These are phyloP conservation scores for Catagonus wagneri DNA, from an alignment of 2,113 vertebrate species.

Conservation along the genomic window DNA sequence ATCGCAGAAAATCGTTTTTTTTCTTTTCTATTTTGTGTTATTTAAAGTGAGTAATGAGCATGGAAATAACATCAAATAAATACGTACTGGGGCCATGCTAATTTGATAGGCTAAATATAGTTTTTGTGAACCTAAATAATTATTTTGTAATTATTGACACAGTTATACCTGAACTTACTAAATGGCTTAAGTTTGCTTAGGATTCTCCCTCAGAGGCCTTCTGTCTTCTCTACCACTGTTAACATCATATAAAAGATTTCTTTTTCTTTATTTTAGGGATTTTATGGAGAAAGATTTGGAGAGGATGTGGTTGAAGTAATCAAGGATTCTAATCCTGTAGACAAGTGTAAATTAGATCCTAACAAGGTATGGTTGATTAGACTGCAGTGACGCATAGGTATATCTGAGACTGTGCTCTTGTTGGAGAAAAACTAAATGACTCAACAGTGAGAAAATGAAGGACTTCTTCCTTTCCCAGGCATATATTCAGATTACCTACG, in stretches of 20 bases:
- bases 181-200: neutral
- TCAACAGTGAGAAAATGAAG: neutral
- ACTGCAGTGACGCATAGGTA: neutral
- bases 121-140: slow-evolving; percentile 2
- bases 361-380: slow-evolving; percentile 92
- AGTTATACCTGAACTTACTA: neutral
- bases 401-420: neutral
- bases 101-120: neutral
- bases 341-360: slow-evolving; percentile 98
- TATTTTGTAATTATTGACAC: neutral
- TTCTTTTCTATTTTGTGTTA: neutral
- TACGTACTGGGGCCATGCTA: neutral
- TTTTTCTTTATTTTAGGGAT: slow-evolving; percentile 90
- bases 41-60: neutral
- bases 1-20: neutral
- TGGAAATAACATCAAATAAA: slow-evolving; percentile 31
- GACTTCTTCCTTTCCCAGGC: slow-evolving; percentile 88
- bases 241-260: slow-evolving; percentile 42
- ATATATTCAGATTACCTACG: slow-evolving; percentile 98
- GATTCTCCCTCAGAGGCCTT: neutral
- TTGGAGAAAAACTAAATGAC: neutral
- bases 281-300: slow-evolving; percentile 98
- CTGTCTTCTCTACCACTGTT: neutral
- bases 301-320: slow-evolving; percentile 98
- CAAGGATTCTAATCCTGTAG: slow-evolving; percentile 99